phyloP scores from a whole-genome alignment of 2,797 vertebrate species.

The Syngnathus rostellatus region DNA sequence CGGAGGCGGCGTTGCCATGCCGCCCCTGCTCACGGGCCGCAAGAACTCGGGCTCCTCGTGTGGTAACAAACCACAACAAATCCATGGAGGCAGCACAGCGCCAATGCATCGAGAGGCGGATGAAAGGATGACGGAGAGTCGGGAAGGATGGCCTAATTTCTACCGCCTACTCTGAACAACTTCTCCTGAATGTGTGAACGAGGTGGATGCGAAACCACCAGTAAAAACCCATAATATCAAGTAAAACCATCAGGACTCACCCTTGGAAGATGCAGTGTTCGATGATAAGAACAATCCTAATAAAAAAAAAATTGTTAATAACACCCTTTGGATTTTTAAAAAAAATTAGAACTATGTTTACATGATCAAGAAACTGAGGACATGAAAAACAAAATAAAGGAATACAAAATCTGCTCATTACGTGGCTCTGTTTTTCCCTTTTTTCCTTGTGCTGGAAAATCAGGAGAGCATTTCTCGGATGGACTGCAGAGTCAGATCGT shows the following conservation, averaged over 20 bases:
- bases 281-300: too few species aligned
- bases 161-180: neutral
- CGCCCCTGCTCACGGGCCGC: constrained; percentile 38
- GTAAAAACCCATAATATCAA: neutral
- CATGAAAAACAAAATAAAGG: too few species aligned
- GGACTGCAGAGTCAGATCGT: neutral
- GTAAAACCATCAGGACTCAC: neutral
- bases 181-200: neutral
- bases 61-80: constrained; percentile 32
- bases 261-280: neutral
- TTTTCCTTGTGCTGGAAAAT: neutral
- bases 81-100: constrained; percentile 38
- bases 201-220: neutral
- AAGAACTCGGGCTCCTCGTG: constrained; percentile 53
- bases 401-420: too few species aligned
- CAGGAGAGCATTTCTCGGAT: neutral
- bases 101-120: constrained; percentile 49
- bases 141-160: neutral
- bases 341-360: too few species aligned
- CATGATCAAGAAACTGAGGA: neutral
- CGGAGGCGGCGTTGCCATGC: constrained; percentile 57
- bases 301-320: neutral
- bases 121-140: constrained; percentile 18
- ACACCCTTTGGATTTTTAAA: too few species aligned
- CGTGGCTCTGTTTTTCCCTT: neutral